Evolutionary conservation across 2,113 vertebrate species (phyloP).

Genomic region (Sylvietta virens): DNA sequence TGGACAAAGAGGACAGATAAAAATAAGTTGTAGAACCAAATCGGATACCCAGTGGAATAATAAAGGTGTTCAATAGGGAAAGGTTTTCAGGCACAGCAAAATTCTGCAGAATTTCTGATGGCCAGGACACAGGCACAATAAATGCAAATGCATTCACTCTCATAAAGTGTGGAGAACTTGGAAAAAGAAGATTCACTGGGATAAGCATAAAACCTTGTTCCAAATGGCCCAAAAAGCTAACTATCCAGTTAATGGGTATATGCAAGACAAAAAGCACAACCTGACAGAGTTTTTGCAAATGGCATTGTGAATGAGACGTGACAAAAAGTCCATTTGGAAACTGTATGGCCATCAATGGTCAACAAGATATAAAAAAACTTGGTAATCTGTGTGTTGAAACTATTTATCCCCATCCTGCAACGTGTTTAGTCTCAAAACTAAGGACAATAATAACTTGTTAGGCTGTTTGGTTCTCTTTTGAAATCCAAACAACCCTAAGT

Average conservation of each 20-base stretch:
- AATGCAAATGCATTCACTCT: background rate
- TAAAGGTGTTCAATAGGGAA: background rate
- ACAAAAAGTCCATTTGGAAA: background rate
- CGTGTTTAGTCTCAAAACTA: background rate
- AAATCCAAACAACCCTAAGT: background rate
- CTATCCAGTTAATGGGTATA: background rate
- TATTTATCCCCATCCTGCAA: background rate
- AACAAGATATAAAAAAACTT: background rate
- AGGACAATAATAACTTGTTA: background rate
- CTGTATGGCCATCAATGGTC: background rate
- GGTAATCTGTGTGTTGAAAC: background rate
- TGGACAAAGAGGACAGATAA: background rate
- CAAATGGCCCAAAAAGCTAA: background rate
- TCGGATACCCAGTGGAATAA: background rate
- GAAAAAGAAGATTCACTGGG: background rate
- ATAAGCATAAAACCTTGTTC: background rate
- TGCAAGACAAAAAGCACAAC: background rate
- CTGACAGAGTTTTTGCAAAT: background rate
- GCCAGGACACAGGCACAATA: background rate
- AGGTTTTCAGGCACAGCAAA: background rate
- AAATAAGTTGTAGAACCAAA: slow-evolving; percentile 33
- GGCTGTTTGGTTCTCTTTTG: too few relatives aligned
- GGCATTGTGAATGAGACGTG: background rate
- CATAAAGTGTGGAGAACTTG: background rate
- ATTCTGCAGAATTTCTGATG: background rate